Evolutionary conservation across 1,140 invertebrate species (phyloP), one percentile per base, ranked within the genome.

Genomic region (Stratiolaelaps scimitus): DNA sequence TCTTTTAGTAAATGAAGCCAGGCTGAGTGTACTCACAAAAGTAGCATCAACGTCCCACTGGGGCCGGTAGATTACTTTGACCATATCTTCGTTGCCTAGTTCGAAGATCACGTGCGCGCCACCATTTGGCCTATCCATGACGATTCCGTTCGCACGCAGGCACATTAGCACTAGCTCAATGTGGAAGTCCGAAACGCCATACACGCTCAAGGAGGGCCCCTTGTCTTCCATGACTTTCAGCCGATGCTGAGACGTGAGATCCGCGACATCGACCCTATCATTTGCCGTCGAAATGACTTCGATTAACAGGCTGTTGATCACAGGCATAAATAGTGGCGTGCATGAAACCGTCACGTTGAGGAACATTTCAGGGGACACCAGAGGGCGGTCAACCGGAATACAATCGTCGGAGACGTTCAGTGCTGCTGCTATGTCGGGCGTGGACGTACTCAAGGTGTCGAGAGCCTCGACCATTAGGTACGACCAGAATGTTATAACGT

Each of bases 401-500:
- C 47, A 48, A 4, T 4, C 15, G 4, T 48, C 47, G 20, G 19
- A 19, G 4, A 15, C 20, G 4, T 19, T 6, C 5, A 48, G 47
- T 7, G 20, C 28, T 28, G 28, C 28, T 15, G 47, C 47, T n/a
- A n/a, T n/a, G 20, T 19, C 5, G 19, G 28, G 15, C 20, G 47
- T 48, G 7, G 47, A 48, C 20, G 47, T 28, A 28, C 28, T 48
- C 15, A 48, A 28, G 47, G 20, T 48, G 47, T 48, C 47, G 5
- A 48, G 19, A 15, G 19, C 47, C 28, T 48, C 47, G 7, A 4
- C 47, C 4, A 48, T 48, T 19, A 48, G 47, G 15, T 48, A 48
- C 5, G 47, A 7, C 47, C 47, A 48, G 47, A 48, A 48, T 7
- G 47, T 48, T 15, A 48, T 28, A 4, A 48, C 47, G 20, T 48